These are phyloP conservation scores for Oxytorus armatus DNA, from an alignment of 2,888 invertebrate species.

Conservation along the genomic window DNA sequence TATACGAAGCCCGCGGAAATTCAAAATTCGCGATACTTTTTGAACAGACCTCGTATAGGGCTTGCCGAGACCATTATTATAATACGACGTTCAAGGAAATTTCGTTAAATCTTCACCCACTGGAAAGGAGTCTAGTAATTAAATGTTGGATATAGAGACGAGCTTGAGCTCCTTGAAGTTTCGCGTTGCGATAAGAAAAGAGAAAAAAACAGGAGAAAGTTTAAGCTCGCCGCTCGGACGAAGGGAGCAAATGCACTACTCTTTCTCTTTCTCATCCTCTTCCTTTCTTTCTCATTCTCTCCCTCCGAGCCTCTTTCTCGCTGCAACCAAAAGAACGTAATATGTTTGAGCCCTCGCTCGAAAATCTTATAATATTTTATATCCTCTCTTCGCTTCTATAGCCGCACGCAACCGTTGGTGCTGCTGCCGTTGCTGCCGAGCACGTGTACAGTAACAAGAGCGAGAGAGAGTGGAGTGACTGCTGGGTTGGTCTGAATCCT, in stretches of 20 bases:
- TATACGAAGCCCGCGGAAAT: too few relatives aligned
- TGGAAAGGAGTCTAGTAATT: conserved; percentile 42
- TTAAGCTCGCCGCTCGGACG: conserved; percentile 48
- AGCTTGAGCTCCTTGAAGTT: conserved; percentile 63
- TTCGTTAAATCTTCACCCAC: conserved; percentile 3
- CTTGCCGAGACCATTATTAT: neutral
- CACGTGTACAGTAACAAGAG: neutral
- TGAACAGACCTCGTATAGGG: too few relatives aligned
- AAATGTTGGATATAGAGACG: conserved; percentile 51
- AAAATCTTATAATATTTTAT: conserved; percentile 55
- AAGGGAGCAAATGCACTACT: conserved; percentile 4
- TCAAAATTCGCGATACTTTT: too few relatives aligned
- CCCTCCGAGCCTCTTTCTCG: too few relatives aligned
- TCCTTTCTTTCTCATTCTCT: neutral
- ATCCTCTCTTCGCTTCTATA: conserved; percentile 42
- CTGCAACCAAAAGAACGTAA: conserved; percentile 37
- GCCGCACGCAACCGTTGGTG: conserved; percentile 4
- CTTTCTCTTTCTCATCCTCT: neutral
- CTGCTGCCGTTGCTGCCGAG: conserved; percentile 12
- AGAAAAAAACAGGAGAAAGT: conserved; percentile 8
- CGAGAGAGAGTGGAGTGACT: conserved; percentile 2
- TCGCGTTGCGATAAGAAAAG: conserved; percentile 6
- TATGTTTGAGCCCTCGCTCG: conserved; percentile 54
- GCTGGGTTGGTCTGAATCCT: conserved; percentile 29
- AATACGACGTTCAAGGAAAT: conserved; percentile 27